Conservation (phyloP, 2,113 vertebrate genomes). For the Heterotilapia buettikoferi region DNA sequence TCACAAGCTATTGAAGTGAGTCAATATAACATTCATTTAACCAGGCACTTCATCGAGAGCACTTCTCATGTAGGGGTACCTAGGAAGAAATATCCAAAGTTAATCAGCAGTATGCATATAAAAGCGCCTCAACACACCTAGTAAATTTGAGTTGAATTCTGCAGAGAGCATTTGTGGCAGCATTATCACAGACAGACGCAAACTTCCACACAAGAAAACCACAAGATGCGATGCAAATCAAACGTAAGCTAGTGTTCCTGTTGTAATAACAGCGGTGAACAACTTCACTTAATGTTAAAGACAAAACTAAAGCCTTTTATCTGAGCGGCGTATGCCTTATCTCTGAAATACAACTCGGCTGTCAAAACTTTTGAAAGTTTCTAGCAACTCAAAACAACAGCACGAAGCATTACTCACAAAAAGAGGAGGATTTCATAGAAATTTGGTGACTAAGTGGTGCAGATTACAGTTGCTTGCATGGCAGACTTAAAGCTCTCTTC, state of each 20-base stretch:
- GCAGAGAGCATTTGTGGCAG: too few relatives aligned
- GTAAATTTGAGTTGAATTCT: background rate
- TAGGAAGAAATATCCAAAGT: background rate
- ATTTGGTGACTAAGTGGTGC: background rate
- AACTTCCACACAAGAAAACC: background rate
- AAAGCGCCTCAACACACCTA: background rate
- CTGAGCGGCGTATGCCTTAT: background rate
- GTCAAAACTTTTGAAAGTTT: background rate
- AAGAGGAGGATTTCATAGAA: background rate
- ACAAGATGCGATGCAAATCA: background rate
- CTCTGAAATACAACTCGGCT: background rate
- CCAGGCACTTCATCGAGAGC: background rate
- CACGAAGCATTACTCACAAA: background rate
- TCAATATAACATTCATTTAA: background rate
- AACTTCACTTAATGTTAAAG: background rate
- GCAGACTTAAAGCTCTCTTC: conserved; percentile 12
- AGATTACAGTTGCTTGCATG: conserved; percentile 11
- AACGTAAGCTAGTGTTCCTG: background rate
- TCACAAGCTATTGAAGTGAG: background rate
- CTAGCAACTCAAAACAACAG: background rate
- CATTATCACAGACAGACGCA: background rate
- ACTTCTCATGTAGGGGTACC: too few relatives aligned
- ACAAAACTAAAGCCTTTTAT: background rate
- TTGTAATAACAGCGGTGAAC: background rate
- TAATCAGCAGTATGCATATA: background rate